These are phyloP conservation scores for Cossypha niveicapilla DNA, from an alignment of 2,797 vertebrate genomes.

Conservation along the genomic window DNA sequence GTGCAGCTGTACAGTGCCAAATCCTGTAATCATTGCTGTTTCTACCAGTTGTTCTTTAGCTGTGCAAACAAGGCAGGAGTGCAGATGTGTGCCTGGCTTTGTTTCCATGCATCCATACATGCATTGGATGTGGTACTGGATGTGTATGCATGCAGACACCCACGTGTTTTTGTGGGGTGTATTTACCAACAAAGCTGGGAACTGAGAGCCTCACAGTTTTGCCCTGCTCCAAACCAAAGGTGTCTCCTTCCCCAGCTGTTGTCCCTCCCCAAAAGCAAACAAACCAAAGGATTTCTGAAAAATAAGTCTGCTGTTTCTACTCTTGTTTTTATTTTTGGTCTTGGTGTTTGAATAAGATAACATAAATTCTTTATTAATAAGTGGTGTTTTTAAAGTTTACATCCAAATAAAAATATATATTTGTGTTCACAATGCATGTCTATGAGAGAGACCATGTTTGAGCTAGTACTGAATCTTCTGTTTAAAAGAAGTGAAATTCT, in stretches of 20 bases:
- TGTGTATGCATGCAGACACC: rapidly evolving
- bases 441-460: not conserved
- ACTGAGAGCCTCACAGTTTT: not conserved
- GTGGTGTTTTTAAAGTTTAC: not conserved
- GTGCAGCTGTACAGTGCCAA: not conserved
- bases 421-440: not conserved
- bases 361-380: not conserved
- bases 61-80: not conserved
- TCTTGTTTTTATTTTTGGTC: not conserved
- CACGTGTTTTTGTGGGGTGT: rapidly evolving
- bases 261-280: not conserved
- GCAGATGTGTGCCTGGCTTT: not conserved
- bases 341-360: not conserved
- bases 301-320: not conserved
- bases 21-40: not conserved
- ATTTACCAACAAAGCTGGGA: not conserved
- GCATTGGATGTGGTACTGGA: not conserved
- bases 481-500: not conserved
- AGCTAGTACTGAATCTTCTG: not conserved
- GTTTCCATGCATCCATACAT: not conserved
- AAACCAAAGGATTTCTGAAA: not conserved
- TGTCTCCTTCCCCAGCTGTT: not conserved
- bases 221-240: not conserved
- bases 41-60: not conserved
- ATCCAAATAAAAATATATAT: not conserved